phyloP scores from a whole-genome alignment of 2,888 invertebrate species.

The Aleiodes leptofemur region DNA sequence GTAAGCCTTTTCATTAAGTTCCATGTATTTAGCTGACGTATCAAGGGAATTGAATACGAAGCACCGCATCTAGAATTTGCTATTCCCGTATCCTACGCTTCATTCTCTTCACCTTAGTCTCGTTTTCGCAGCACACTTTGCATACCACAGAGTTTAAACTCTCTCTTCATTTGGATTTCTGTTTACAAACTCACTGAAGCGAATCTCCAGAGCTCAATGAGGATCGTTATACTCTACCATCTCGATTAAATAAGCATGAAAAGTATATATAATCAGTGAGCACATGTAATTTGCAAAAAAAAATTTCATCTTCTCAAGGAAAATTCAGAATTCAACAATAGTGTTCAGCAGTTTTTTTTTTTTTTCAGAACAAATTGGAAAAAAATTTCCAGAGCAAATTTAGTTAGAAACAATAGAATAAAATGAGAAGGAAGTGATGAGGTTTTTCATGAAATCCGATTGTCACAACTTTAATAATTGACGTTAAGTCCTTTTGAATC shows the following conservation, averaged over 20 bases:
- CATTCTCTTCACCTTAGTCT: conserved; percentile 33
- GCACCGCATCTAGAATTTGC: conserved; percentile 20
- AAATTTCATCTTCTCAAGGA: background rate
- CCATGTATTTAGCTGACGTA: conserved; percentile 18
- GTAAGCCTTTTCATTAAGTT: conserved; percentile 4
- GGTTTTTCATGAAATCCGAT: conserved; percentile 37
- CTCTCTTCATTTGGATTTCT: conserved; percentile 68
- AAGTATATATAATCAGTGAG: conserved; percentile 9
- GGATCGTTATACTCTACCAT: conserved; percentile 6
- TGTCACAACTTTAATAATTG: conserved; percentile 57
- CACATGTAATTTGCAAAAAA: background rate
- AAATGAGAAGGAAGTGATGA: conserved; percentile 34
- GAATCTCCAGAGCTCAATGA: conserved; percentile 22
- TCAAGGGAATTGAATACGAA: conserved; percentile 27
- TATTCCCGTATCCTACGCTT: conserved; percentile 20
- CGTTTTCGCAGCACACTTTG: conserved; percentile 29
- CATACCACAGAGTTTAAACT: conserved; percentile 35
- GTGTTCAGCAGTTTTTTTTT: too few species aligned
- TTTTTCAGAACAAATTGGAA: background rate
- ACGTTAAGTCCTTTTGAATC: conserved; percentile 59
- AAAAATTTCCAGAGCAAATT: background rate
- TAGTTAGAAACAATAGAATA: conserved; percentile 11
- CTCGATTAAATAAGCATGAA: conserved; percentile 19
- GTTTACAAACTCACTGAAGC: conserved; percentile 59
- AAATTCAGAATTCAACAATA: background rate